Percentiles rank a stretch among this genome's conserved stretches.
phyloP scores from a whole-genome alignment of 2,888 invertebrate species.

The Dynastes tityus region DNA sequence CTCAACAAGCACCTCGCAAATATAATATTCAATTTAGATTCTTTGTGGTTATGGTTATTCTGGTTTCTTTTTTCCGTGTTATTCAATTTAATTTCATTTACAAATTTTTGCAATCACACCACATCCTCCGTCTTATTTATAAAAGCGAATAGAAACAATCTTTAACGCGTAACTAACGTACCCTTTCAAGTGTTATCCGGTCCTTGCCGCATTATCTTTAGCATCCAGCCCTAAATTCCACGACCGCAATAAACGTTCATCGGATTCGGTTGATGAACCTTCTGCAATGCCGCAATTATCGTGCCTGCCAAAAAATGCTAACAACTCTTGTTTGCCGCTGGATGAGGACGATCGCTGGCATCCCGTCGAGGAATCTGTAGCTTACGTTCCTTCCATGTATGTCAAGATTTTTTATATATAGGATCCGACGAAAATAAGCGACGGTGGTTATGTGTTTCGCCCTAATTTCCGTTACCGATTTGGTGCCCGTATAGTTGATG shows the following conservation, averaged over 20 bases:
- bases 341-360: neutral
- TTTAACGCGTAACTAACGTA: slow-evolving; percentile 50
- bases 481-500: neutral
- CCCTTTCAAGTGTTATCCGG: slow-evolving; percentile 29
- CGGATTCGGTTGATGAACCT: slow-evolving; percentile 23
- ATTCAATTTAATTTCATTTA: too few relatives aligned
- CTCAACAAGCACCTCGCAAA: too few relatives aligned
- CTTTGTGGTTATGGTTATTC: too few relatives aligned
- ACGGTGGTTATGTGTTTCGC: slow-evolving; percentile 6
- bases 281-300: slow-evolving; percentile 10
- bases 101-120: too few relatives aligned
- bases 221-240: slow-evolving; percentile 8
- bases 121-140: too few relatives aligned
- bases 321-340: slow-evolving; percentile 10
- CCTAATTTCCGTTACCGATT: slow-evolving; percentile 37
- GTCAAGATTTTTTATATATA: slow-evolving; percentile 47
- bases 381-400: slow-evolving; percentile 35
- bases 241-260: neutral
- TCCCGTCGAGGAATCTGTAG: neutral
- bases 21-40: too few relatives aligned
- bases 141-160: neutral
- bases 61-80: too few relatives aligned
- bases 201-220: slow-evolving; percentile 6
- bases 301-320: slow-evolving; percentile 31
- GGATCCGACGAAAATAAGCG: slow-evolving; percentile 10